Conservation (phyloP, 2,797 vertebrate genomes). For the Falco biarmicus region DNA sequence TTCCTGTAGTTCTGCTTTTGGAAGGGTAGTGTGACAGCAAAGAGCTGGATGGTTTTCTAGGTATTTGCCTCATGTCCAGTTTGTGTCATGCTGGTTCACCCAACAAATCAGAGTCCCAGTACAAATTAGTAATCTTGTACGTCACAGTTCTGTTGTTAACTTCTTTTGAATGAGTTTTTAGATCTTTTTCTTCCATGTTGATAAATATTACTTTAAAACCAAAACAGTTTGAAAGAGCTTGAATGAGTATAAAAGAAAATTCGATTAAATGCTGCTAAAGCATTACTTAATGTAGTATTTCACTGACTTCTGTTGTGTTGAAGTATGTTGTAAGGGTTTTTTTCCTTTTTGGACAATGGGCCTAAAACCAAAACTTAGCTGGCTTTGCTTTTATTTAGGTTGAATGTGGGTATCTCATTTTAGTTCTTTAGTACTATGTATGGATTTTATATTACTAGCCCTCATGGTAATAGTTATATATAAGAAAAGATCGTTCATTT, state of each 20-base stretch:
- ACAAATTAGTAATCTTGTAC: background rate
- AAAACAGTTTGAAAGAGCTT: background rate
- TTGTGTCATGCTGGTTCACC: background rate
- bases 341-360: background rate
- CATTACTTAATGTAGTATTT: background rate
- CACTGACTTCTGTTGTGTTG: background rate
- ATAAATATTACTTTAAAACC: background rate
- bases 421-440: background rate
- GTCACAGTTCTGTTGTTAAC: background rate
- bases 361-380: background rate
- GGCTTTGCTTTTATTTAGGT: background rate
- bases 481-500: background rate
- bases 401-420: background rate
- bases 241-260: background rate
- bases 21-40: background rate
- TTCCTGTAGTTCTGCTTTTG: background rate
- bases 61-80: background rate
- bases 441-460: background rate
- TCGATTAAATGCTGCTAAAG: background rate
- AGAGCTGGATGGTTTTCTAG: background rate
- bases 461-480: background rate
- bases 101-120: background rate
- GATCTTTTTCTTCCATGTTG: background rate
- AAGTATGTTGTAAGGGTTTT: background rate
- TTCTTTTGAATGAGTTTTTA: background rate